Conservation (phyloP, 2,888 invertebrate genomes). For the Stenolophus ochropezus region DNA sequence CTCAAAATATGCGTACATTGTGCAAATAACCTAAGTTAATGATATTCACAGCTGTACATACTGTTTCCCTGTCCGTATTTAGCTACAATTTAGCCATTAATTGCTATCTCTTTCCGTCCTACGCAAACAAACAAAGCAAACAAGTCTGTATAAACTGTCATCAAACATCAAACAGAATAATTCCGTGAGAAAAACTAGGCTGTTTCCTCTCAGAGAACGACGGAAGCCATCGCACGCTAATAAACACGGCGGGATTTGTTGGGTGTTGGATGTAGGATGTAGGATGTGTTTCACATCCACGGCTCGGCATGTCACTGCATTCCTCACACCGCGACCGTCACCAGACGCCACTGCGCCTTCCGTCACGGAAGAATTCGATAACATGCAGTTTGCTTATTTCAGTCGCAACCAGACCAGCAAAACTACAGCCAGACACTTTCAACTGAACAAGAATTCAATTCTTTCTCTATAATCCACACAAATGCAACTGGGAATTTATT, state of each 20-base stretch:
- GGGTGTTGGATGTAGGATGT: too few species aligned
- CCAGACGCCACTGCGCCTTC: background rate
- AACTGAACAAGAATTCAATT: background rate
- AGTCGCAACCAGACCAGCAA: background rate
- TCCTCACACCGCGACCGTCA: too few species aligned
- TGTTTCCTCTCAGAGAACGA: constrained; percentile 15
- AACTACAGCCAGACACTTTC: background rate
- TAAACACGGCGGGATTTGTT: constrained; percentile 14
- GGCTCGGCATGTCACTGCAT: background rate
- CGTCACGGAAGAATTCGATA: background rate
- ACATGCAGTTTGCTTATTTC: background rate
- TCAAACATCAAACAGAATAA: constrained; percentile 24
- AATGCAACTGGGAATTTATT: background rate
- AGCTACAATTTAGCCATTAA: background rate
- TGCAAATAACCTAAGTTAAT: too few species aligned
- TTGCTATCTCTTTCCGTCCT: background rate
- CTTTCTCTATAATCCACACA: background rate
- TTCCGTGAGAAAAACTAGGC: constrained; percentile 7
- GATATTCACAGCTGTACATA: background rate
- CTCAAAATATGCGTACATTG: too few species aligned
- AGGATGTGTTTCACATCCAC: background rate
- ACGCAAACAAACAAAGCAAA: constrained; percentile 26
- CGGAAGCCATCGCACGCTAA: constrained; percentile 27
- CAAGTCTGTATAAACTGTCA: constrained; percentile 7
- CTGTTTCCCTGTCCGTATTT: background rate